Conservation (phyloP, 1,140 invertebrate species). For the Muscidifurax raptorellus region DNA sequence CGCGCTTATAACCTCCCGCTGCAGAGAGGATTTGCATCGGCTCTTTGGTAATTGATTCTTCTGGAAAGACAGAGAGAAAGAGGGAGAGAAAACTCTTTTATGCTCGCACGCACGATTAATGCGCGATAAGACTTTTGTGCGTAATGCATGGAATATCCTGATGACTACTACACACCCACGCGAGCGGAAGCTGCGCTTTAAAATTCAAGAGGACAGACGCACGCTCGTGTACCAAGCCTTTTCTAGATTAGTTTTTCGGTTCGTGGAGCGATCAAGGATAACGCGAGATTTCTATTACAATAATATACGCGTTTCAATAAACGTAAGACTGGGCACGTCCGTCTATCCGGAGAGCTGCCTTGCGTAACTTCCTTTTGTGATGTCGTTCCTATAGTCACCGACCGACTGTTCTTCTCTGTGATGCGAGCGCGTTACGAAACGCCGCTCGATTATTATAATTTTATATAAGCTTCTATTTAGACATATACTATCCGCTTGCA, state of each 20-base stretch:
- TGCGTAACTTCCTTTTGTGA: not conserved
- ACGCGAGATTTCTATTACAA: not conserved
- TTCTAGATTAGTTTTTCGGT: not conserved
- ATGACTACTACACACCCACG: not conserved
- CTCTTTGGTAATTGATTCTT: conserved; percentile 7
- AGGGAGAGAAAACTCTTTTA: not conserved
- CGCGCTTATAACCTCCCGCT: not conserved
- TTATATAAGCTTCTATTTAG: conserved; percentile 10
- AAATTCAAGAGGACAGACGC: not conserved
- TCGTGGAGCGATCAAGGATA: not conserved
- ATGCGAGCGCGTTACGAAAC: not conserved
- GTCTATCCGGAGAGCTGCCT: not conserved
- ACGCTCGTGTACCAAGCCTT: not conserved
- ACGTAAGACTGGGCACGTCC: not conserved
- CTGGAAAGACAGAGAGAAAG: too few relatives aligned
- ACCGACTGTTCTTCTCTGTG: not conserved
- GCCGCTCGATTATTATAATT: not conserved
- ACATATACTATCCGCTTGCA: not conserved
- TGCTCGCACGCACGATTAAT: not conserved
- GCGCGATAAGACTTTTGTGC: conserved; percentile 3
- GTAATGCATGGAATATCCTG: conserved; percentile 23
- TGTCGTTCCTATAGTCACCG: not conserved
- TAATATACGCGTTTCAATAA: not conserved
- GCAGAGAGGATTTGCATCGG: conserved; percentile 3
- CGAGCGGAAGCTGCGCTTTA: conserved; percentile 24